These are phyloP conservation scores for Psilanteris sp. DNA, from an alignment of 1,140 invertebrate genomes.

Conservation along the genomic window DNA sequence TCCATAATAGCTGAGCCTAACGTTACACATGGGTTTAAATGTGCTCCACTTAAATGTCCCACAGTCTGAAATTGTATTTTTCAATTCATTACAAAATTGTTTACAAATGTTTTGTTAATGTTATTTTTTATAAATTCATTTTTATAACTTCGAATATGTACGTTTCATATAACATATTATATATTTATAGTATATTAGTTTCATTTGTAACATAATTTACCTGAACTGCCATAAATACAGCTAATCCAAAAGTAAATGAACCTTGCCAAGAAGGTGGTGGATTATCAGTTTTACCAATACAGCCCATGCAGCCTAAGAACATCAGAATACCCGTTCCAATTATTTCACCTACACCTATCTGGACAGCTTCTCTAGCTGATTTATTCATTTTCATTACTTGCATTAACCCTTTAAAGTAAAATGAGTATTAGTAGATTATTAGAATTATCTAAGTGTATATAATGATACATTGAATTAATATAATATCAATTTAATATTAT, in stretches of 20 bases:
- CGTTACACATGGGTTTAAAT: constrained; percentile 90
- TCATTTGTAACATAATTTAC: no score
- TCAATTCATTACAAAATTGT: no score
- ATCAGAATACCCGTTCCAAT: constrained; percentile 87
- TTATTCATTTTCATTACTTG: constrained; percentile 68
- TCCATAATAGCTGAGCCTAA: constrained; percentile 84
- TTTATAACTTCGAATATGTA: no score
- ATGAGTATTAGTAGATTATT: no score
- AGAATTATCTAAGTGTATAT: no score
- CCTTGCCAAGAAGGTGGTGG: constrained; percentile 81
- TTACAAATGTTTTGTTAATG: constrained; percentile 2
- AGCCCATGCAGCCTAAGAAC: constrained; percentile 88
- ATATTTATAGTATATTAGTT: no score
- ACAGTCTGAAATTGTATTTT: constrained; percentile 83
- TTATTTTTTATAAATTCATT: no score
- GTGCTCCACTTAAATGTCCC: constrained; percentile 85
- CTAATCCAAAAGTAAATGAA: constrained; percentile 85
- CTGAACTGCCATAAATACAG: constrained; percentile 85
- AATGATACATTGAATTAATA: no score
- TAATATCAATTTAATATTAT: no score
- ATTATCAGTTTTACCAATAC: constrained; percentile 72
- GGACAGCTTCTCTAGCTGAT: constrained; percentile 61
- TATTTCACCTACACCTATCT: constrained; percentile 81
- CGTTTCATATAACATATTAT: no score
- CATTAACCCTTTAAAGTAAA: not conserved